A percentile compares a stretch with the other conserved stretches of the same genome.
These are phyloP conservation scores for Caenorhabditis sulstoni DNA, from an alignment of 2,888 invertebrate genomes.

Conservation along the genomic window DNA sequence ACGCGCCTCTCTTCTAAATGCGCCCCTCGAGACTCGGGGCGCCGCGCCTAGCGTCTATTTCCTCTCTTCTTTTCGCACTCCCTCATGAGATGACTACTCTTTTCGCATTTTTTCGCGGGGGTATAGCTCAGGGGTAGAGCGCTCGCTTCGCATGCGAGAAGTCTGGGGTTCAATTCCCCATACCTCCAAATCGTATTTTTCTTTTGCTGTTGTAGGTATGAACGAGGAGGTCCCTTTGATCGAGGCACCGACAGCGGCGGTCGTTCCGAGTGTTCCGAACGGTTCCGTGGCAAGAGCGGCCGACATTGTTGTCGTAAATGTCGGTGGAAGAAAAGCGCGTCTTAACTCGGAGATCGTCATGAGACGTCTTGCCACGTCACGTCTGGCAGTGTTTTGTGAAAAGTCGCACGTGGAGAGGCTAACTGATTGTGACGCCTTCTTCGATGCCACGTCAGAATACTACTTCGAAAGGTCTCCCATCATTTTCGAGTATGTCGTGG, in stretches of 20 bases:
- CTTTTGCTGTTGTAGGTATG: conserved; percentile 38
- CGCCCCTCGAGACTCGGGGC: conserved; percentile 31
- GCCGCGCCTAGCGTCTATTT: background rate
- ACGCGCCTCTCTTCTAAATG: conserved; percentile 10
- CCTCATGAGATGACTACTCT: conserved; percentile 8
- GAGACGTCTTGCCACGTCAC: conserved; percentile 66
- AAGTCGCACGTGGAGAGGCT: conserved; percentile 72
- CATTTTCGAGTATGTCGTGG: conserved; percentile 78
- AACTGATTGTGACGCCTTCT: conserved; percentile 78
- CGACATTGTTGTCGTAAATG: conserved; percentile 45
- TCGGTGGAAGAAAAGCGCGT: conserved; percentile 55
- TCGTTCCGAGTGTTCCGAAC: conserved; percentile 20
- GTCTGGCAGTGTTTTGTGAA: conserved; percentile 69
- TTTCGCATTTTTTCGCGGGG: conserved; percentile 20
- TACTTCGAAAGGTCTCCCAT: conserved; percentile 78
- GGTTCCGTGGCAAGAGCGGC: conserved; percentile 17
- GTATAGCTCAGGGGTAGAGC: conserved; percentile 76
- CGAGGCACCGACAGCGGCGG: conserved; percentile 15
- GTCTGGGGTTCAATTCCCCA: conserved; percentile 78
- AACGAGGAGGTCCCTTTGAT: conserved; percentile 53
- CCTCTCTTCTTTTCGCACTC: background rate
- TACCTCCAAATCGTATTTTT: conserved; percentile 69
- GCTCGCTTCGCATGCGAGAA: conserved; percentile 79
- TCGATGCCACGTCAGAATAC: conserved; percentile 76
- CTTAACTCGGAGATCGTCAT: conserved; percentile 45